A percentile compares a stretch with the other conserved stretches of the same genome.
These are phyloP conservation scores for Heliopora coerulea DNA, from an alignment of 92 coral and sea anemone species.

Conservation along the genomic window DNA sequence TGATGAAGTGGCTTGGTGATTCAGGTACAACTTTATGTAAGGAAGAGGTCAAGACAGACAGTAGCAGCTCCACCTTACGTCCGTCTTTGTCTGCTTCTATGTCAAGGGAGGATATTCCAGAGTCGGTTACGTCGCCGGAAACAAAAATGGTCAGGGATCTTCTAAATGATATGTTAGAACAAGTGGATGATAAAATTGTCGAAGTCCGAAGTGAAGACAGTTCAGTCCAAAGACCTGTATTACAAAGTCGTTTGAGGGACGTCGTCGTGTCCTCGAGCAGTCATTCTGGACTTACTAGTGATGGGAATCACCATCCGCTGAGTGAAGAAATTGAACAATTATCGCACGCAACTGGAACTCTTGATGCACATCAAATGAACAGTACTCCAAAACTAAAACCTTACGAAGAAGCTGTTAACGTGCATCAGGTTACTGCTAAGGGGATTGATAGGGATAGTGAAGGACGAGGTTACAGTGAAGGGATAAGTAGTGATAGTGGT, in stretches of 20 bases:
- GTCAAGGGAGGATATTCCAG: not conserved
- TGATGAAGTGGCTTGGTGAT: constrained; percentile 35
- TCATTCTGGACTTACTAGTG: not conserved
- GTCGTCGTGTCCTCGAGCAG: constrained; percentile 25
- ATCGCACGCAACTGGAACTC: not conserved
- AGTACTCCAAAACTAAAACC: constrained; percentile 33
- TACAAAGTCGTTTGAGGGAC: not conserved
- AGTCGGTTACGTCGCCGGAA: not conserved
- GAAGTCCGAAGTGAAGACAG: not conserved
- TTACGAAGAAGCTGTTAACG: not conserved
- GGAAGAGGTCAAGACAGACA: not conserved
- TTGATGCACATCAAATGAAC: constrained; percentile 18
- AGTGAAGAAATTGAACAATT: not conserved
- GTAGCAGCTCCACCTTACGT: not conserved
- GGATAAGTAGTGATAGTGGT: constrained; percentile 34
- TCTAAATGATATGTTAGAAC: constrained; percentile 8
- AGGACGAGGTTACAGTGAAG: constrained; percentile 1
- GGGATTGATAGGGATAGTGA: not conserved
- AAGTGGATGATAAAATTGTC: not conserved
- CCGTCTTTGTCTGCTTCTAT: not conserved
- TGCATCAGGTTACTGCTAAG: not conserved
- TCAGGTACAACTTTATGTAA: not conserved
- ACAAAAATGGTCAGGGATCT: not conserved
- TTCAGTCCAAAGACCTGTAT: not conserved
- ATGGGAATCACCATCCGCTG: not conserved